A percentile compares a stretch with the other conserved stretches of the same genome.
phyloP scores from a whole-genome alignment of 2,113 vertebrate genomes.

The Calonectris borealis region DNA sequence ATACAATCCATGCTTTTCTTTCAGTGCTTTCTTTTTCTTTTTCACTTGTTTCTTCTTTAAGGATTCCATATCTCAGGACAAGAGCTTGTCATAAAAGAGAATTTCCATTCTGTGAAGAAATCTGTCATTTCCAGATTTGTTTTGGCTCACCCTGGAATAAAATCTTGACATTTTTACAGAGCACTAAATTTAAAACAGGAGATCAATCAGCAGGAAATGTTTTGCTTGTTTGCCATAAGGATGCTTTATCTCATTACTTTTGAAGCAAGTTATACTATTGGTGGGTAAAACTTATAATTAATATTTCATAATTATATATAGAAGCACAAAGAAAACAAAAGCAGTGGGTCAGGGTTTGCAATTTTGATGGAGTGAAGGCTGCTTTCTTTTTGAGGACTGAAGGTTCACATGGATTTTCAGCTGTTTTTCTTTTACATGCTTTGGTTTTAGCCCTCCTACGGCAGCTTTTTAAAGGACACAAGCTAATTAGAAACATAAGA shows the following conservation, averaged over 20 bases:
- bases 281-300: background rate
- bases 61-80: background rate
- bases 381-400: background rate
- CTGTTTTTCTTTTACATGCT: background rate
- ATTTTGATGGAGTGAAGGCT: background rate
- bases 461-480: background rate
- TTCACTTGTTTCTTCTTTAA: background rate
- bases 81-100: background rate
- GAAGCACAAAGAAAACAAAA: background rate
- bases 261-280: background rate
- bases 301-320: background rate
- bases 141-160: background rate
- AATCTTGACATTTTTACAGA: background rate
- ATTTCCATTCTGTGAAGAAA: background rate
- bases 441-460: background rate
- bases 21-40: background rate
- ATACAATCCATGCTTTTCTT: background rate
- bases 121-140: background rate
- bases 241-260: background rate
- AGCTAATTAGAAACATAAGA: constrained; percentile 1
- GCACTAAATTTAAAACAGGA: background rate
- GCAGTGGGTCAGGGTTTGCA: background rate
- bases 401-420: background rate
- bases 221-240: background rate
- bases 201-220: background rate